phyloP scores from a whole-genome alignment of 2,113 vertebrate species.

The Leucoraja erinaceus region DNA sequence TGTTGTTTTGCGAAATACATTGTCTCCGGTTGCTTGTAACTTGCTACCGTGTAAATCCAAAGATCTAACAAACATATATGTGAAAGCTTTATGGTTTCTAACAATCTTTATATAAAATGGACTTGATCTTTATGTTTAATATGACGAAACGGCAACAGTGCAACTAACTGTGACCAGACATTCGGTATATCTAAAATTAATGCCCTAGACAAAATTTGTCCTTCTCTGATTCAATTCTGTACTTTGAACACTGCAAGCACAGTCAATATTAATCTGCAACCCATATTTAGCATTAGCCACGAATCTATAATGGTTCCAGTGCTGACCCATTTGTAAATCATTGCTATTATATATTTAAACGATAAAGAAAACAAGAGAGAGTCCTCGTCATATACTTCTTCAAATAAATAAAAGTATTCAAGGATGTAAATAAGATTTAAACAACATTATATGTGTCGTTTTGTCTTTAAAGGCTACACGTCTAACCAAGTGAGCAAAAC shows the following conservation, averaged over 20 bases:
- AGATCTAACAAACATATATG: neutral
- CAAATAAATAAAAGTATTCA: neutral
- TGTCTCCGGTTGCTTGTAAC: neutral
- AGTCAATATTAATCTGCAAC: no score
- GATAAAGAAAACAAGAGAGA: neutral
- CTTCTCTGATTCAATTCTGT: neutral
- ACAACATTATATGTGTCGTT: neutral
- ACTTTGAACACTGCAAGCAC: neutral
- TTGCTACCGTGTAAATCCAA: no score
- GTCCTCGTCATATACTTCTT: neutral
- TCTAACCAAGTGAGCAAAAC: neutral
- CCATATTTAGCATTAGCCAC: neutral
- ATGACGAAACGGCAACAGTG: neutral
- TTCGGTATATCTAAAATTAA: neutral
- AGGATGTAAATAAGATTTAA: neutral
- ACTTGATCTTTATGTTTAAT: neutral
- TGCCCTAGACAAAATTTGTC: neutral
- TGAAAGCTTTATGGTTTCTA: neutral
- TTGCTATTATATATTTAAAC: neutral
- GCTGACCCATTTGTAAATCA: no score
- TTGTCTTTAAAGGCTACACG: neutral
- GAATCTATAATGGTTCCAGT: neutral
- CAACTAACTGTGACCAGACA: neutral
- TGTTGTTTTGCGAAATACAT: neutral
- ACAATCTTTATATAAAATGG: neutral